A percentile compares a stretch with the other conserved stretches of the same genome.
phyloP scores from a whole-genome alignment of 2,888 invertebrate genomes.

The Netelia melanura region DNA sequence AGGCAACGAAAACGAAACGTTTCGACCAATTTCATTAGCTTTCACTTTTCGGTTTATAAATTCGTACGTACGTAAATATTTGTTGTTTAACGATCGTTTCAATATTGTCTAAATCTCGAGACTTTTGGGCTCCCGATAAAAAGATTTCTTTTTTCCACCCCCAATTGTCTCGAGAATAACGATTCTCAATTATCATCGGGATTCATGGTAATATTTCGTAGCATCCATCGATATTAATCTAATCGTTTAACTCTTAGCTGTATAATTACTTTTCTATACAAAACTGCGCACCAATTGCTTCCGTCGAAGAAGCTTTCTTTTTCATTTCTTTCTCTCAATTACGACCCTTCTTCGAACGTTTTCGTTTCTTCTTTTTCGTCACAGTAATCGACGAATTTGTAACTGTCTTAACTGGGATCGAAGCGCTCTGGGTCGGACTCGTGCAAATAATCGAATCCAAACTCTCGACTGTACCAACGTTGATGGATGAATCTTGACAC shows the following conservation, averaged over 20 bases:
- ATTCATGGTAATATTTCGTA: conserved; percentile 14
- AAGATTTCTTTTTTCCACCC: not conserved
- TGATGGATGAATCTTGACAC: conserved; percentile 83
- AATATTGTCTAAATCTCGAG: conserved; percentile 53
- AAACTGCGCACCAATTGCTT: conserved; percentile 63
- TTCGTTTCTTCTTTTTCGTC: conserved; percentile 85
- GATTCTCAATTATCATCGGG: conserved; percentile 26
- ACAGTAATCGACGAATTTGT: conserved; percentile 73
- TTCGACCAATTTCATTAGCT: conserved; percentile 5
- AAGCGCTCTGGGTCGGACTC: conserved; percentile 86
- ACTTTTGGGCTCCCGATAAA: conserved; percentile 4
- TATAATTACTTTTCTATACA: conserved; percentile 64
- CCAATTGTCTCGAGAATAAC: conserved; percentile 2
- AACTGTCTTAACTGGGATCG: conserved; percentile 85
- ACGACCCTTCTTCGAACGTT: conserved; percentile 86
- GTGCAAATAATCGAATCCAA: conserved; percentile 86
- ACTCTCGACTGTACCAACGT: conserved; percentile 85
- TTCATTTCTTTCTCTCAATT: conserved; percentile 79
- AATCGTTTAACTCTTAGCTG: conserved; percentile 42
- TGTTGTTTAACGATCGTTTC: conserved; percentile 25
- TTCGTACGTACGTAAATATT: conserved; percentile 37
- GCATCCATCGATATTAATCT: conserved; percentile 38
- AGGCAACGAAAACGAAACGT: conserved; percentile 17
- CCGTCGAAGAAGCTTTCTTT: conserved; percentile 23
- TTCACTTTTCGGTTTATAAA: conserved; percentile 15